Percentiles rank a stretch among this genome's conserved stretches.
Conservation (phyloP, 2,888 invertebrate species). For the Oscheius sp. region DNA sequence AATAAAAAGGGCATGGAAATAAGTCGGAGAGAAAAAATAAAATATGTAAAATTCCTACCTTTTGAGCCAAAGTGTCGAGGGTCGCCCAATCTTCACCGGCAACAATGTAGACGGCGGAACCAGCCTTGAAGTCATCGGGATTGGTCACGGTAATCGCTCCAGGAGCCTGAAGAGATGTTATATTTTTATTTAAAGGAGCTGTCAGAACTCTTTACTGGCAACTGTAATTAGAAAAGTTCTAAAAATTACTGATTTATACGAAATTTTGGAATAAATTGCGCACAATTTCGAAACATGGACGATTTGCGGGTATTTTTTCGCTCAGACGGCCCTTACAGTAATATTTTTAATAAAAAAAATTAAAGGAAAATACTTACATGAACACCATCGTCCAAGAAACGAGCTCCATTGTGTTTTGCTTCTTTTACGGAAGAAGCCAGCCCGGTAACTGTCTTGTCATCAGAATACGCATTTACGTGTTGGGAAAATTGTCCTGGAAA, state of each 20-base stretch:
- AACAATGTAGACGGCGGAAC: slow-evolving; percentile 48
- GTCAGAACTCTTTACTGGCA: no score
- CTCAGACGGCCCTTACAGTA: no score
- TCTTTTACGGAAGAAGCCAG: slow-evolving; percentile 51
- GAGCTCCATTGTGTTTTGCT: slow-evolving; percentile 45
- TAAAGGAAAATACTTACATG: slow-evolving; percentile 38
- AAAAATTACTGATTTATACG: no score
- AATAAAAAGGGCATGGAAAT: background rate
- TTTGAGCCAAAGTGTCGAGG: slow-evolving; percentile 46
- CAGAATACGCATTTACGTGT: slow-evolving; percentile 46
- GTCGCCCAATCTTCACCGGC: slow-evolving; percentile 57
- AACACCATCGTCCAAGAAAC: slow-evolving; percentile 45
- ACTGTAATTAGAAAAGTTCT: no score
- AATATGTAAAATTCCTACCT: slow-evolving; percentile 22
- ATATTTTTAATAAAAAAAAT: no score
- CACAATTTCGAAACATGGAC: no score
- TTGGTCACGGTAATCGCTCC: slow-evolving; percentile 42
- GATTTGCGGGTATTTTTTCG: no score
- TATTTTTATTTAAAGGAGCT: background rate
- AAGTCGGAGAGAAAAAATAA: background rate
- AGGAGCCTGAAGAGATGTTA: slow-evolving; percentile 6
- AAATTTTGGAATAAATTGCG: no score
- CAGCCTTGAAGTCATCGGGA: slow-evolving; percentile 43
- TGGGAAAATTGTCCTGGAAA: slow-evolving; percentile 52
- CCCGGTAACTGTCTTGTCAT: slow-evolving; percentile 41